Conservation (phyloP, 2,888 invertebrate species). For the Drosophila diplacantha region DNA sequence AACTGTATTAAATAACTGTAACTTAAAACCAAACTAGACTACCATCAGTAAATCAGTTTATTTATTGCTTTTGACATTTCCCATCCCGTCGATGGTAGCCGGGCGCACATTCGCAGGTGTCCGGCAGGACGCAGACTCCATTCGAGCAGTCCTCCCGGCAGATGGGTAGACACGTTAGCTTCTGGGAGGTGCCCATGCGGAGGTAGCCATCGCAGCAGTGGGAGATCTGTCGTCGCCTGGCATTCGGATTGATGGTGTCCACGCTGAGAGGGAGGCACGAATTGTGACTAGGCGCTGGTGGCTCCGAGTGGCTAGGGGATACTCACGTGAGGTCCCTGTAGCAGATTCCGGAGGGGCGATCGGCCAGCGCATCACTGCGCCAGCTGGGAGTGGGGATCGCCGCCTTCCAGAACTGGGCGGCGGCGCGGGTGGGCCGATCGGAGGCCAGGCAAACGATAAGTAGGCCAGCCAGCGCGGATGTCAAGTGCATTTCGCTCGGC, state of each 20-base stretch:
- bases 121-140: conserved; percentile 77
- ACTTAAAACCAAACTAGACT: no score
- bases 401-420: conserved; percentile 67
- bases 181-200: conserved; percentile 79
- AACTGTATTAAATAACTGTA: no score
- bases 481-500: conserved; percentile 38
- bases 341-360: conserved; percentile 73
- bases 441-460: conserved; percentile 41
- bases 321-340: conserved; percentile 51
- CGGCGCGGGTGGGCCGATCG: conserved; percentile 11
- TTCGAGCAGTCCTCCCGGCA: conserved; percentile 79
- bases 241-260: conserved; percentile 57
- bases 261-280: conserved; percentile 43
- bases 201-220: conserved; percentile 85
- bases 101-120: conserved; percentile 75
- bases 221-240: conserved; percentile 81
- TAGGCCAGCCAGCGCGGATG: conserved; percentile 27
- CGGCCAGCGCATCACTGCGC: conserved; percentile 57
- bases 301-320: neutral
- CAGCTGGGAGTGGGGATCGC: conserved; percentile 48
- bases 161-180: conserved; percentile 78
- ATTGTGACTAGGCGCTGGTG: neutral
- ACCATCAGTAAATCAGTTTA: no score
- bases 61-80: conserved; percentile 21
- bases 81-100: conserved; percentile 46